Evolutionary conservation across 1,140 invertebrate genomes (phyloP), one percentile per base, ranked within the genome.

Genomic region (Drosophila rufa): DNA sequence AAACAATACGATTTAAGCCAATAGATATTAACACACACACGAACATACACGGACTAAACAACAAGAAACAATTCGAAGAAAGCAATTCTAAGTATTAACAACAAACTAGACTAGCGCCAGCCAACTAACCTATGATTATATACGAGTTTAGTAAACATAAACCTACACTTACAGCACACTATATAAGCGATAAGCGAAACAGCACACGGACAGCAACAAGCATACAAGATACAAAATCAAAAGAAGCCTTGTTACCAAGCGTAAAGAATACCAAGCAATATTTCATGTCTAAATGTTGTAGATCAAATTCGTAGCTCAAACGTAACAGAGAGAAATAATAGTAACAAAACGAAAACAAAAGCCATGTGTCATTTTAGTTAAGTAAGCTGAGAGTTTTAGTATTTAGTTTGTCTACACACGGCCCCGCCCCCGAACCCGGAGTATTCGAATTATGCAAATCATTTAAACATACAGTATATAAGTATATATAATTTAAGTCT

Each of bases 21-120:
- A 40, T 80, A 77, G 77, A 48, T 59, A 56, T 79, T 79, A 68
- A 66, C 40, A 36, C 25, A 67, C 19, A 69, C 12, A 64, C 51
- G 17, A 2, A 69, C 19, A 36, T 9, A 69, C 12, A 70, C 57
- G 57, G 46, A 78, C 64, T 62, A 70, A 70, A 56, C 59, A 75
- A 71, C 17, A 67, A 36, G 36, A 59, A 65, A 81, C 57, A 86
- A 86, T 82, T 79, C 68, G 71, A 86, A 86, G 66, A 79, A 89
- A 89, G 84, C 84, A 89, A 89, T 89, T 85, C 73, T 89, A 89
- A 89, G 84, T 89, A 89, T 89, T 89, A 89, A 85, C 77, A 76
- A 87, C 77, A 78, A 84, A 79, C 76, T 89, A 87, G 84, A 74
- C 74, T 78, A 86, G 66, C 66, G 45, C 62, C 80, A 79, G 67